phyloP scores from a whole-genome alignment of 2,888 invertebrate genomes.

The Leptothorax acervorum region DNA sequence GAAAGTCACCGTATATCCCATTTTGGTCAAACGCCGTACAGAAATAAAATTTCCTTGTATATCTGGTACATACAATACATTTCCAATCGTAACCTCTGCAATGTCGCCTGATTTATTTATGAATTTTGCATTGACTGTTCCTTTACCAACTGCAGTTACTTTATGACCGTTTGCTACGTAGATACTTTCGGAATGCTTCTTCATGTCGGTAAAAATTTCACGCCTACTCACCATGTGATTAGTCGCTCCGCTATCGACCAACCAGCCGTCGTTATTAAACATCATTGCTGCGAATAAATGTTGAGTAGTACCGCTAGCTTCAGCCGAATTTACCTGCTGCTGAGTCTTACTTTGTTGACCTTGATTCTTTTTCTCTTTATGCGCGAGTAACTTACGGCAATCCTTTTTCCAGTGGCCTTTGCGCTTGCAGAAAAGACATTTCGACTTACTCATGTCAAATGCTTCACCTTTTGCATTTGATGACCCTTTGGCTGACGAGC shows the following conservation, averaged over 20 bases:
- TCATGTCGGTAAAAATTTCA: background rate
- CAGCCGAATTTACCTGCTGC: slow-evolving; percentile 18
- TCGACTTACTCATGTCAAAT: background rate
- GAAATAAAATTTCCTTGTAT: slow-evolving; percentile 61
- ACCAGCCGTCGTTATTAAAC: background rate
- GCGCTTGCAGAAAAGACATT: slow-evolving; percentile 18
- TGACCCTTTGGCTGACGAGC: slow-evolving; percentile 9
- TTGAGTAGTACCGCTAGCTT: background rate
- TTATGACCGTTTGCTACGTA: slow-evolving; percentile 19
- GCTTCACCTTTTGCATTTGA: background rate
- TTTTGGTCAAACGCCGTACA: slow-evolving; percentile 55
- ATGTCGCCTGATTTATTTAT: slow-evolving; percentile 22
- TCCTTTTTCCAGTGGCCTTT: slow-evolving; percentile 8
- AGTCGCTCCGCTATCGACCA: slow-evolving; percentile 14
- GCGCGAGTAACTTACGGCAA: slow-evolving; percentile 5
- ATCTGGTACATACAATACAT: slow-evolving; percentile 62
- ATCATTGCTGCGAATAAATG: slow-evolving; percentile 7
- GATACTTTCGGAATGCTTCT: background rate
- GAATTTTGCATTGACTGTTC: background rate
- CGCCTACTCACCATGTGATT: slow-evolving; percentile 10
- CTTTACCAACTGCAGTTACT: slow-evolving; percentile 2
- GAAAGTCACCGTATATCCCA: slow-evolving; percentile 54
- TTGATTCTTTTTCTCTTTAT: slow-evolving; percentile 17
- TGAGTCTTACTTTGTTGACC: slow-evolving; percentile 12
- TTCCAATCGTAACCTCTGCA: slow-evolving; percentile 52